A percentile compares a stretch with the other conserved stretches of the same genome.
Conservation (phyloP, 2,113 vertebrate genomes). For the Pluvianellus socialis region DNA sequence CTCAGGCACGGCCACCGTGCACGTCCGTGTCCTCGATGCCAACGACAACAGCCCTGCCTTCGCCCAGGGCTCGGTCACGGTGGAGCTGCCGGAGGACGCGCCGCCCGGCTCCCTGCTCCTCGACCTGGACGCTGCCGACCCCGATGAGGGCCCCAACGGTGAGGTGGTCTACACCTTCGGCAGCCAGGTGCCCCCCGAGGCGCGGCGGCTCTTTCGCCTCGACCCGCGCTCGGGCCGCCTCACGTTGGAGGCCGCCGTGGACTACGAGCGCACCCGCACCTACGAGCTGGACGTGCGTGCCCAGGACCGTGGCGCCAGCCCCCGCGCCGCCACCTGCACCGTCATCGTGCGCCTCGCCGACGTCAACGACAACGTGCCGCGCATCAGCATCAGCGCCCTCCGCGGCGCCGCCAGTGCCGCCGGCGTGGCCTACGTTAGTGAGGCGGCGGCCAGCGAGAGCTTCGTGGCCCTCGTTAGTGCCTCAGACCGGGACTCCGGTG, state of each 20-base stretch:
- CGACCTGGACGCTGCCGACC: constrained; percentile 85
- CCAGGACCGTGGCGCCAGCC: constrained; percentile 87
- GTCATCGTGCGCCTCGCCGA: constrained; percentile 89
- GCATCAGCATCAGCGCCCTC: constrained; percentile 90
- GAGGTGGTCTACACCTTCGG: constrained; percentile 89
- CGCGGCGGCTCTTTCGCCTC: constrained; percentile 87
- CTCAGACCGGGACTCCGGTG: constrained; percentile 88
- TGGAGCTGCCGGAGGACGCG: constrained; percentile 89
- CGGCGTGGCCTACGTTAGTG: constrained; percentile 61
- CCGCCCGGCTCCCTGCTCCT: constrained; percentile 83
- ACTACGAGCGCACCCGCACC: constrained; percentile 88
- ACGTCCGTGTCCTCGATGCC: constrained; percentile 88
- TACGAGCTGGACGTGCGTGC: constrained; percentile 92
- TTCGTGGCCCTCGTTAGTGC: constrained; percentile 93
- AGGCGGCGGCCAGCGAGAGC: constrained; percentile 87
- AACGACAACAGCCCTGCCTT: constrained; percentile 95
- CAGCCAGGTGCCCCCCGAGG: constrained; percentile 85
- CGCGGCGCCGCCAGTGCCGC: constrained; percentile 69
- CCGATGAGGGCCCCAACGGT: constrained; percentile 90
- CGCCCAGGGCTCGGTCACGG: constrained; percentile 83
- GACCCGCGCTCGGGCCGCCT: constrained; percentile 87
- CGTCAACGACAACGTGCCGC: constrained; percentile 92
- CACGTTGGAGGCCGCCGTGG: constrained; percentile 82
- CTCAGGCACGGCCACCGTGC: constrained; percentile 85
- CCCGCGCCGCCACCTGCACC: constrained; percentile 86